Conservation (phyloP, 2,888 invertebrate species). For the Amphipoea lucens region DNA sequence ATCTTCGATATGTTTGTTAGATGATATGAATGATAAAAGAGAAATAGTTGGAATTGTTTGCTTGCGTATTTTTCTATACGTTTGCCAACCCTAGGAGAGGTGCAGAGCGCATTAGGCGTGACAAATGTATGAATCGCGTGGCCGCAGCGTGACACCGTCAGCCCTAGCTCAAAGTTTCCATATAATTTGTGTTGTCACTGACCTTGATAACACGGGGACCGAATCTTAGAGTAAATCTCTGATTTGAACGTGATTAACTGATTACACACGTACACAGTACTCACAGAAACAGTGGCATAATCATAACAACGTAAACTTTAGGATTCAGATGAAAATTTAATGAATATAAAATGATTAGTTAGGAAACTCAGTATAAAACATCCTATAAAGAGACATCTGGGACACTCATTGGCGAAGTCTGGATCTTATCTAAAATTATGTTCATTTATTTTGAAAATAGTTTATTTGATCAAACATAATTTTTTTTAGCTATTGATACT, state of each 20-base stretch:
- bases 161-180: constrained; percentile 21
- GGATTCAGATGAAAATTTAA: background rate
- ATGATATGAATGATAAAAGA: background rate
- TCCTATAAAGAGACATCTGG: background rate
- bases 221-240: constrained; percentile 22
- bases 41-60: background rate
- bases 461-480: background rate
- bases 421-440: background rate
- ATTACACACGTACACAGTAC: background rate
- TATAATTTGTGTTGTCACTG: constrained; percentile 41
- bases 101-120: constrained; percentile 65
- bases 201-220: constrained; percentile 37
- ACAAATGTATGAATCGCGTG: constrained; percentile 67
- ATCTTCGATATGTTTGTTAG: background rate
- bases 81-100: constrained; percentile 52
- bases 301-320: background rate
- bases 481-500: background rate
- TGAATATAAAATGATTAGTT: background rate
- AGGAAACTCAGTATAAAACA: background rate
- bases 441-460: background rate
- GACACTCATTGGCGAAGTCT: background rate
- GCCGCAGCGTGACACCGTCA: constrained; percentile 46
- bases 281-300: background rate
- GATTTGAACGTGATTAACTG: background rate
- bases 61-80: background rate